These are phyloP conservation scores for Penelope pileata DNA, from an alignment of 2,113 vertebrate species.

Conservation along the genomic window DNA sequence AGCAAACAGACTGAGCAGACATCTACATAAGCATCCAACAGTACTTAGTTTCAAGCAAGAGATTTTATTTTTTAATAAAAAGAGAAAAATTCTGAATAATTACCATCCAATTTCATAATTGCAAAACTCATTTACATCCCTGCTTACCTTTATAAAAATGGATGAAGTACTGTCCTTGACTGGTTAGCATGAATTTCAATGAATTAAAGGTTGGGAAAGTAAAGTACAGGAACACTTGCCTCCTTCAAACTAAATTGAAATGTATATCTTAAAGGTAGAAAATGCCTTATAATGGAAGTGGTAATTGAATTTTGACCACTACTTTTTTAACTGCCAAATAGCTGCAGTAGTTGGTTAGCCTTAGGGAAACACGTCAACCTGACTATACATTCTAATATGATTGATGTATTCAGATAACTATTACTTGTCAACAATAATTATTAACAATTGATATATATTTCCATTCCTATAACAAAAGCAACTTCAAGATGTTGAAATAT, in stretches of 20 bases:
- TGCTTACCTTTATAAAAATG: conserved; percentile 61
- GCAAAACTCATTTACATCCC: conserved; percentile 74
- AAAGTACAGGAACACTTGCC: conserved; percentile 34
- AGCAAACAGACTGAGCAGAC: conserved; percentile 65
- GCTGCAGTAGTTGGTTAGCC: conserved; percentile 57
- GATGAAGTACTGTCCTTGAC: conserved; percentile 40
- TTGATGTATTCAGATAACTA: conserved; percentile 75
- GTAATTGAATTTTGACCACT: conserved; percentile 66
- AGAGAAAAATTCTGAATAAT: conserved; percentile 54
- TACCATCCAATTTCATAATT: conserved; percentile 59
- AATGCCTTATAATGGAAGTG: conserved; percentile 59
- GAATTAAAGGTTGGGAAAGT: conserved; percentile 40
- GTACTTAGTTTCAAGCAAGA: conserved; percentile 68
- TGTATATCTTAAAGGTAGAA: conserved; percentile 52
- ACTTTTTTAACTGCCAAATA: conserved; percentile 58
- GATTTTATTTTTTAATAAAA: conserved; percentile 54
- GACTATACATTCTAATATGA: conserved; percentile 76
- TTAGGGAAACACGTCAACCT: conserved; percentile 70
- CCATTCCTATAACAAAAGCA: conserved; percentile 80
- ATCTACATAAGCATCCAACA: conserved; percentile 74
- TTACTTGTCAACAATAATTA: conserved; percentile 79
- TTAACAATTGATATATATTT: conserved; percentile 81
- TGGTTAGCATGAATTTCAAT: conserved; percentile 43
- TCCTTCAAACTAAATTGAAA: conserved; percentile 64
- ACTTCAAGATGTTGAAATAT: conserved; percentile 75